These are phyloP conservation scores for Lepidostoma basale DNA, from an alignment of 1,140 invertebrate species.

Conservation along the genomic window DNA sequence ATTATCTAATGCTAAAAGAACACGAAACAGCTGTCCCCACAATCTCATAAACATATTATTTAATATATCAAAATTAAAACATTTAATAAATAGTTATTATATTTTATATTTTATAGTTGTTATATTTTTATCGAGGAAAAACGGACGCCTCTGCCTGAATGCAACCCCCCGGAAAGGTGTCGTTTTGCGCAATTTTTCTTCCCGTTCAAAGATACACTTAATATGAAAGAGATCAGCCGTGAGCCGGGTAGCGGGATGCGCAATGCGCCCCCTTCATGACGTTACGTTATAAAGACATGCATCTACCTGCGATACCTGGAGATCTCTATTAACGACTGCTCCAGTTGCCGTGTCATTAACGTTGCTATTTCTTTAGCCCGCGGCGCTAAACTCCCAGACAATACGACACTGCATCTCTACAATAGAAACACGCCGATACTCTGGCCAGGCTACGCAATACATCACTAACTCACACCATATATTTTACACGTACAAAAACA, in stretches of 20 bases:
- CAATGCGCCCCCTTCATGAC: background rate
- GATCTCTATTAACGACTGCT: slow-evolving; percentile 16
- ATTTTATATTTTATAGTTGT: no score
- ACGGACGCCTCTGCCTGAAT: slow-evolving; percentile 9
- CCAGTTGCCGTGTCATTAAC: slow-evolving; percentile 25
- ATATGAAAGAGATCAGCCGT: slow-evolving; percentile 39
- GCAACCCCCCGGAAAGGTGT: slow-evolving; percentile 24
- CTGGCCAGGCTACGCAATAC: no score
- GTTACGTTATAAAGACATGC: slow-evolving; percentile 5
- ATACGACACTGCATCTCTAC: background rate
- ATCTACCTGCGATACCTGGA: background rate
- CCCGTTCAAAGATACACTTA: slow-evolving; percentile 42
- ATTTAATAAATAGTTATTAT: no score
- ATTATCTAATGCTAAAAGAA: no score
- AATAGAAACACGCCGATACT: no score
- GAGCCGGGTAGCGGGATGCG: background rate
- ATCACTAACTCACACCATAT: no score
- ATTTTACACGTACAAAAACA: background rate
- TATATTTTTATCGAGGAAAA: no score
- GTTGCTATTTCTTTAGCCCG: slow-evolving; percentile 17
- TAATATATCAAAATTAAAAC: no score
- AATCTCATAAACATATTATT: no score
- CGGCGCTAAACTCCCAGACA: background rate
- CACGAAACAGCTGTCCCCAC: no score
- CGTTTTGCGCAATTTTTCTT: slow-evolving; percentile 40